Evolutionary conservation across 2,797 vertebrate species (phyloP).

Genomic region (Cephalopachus bancanus): DNA sequence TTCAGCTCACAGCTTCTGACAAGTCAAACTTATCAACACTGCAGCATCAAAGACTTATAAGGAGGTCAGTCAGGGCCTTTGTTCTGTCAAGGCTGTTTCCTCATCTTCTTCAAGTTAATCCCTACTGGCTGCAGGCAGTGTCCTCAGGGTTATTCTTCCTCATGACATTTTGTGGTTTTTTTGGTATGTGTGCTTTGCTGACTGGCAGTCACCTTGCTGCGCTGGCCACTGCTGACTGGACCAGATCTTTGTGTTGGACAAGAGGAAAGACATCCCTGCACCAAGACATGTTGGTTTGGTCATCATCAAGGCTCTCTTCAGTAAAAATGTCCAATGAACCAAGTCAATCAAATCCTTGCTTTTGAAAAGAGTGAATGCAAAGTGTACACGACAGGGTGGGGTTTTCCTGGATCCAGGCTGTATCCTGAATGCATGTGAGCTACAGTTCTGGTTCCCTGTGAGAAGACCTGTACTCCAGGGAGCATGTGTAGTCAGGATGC

Average conservation of each 20-base stretch:
- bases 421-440: not conserved
- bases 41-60: not conserved
- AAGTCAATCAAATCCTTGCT: not conserved
- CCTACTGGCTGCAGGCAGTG: not conserved
- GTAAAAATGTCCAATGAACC: not conserved
- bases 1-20: not conserved
- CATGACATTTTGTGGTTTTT: not conserved
- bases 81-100: conserved; percentile 34
- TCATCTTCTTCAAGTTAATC: not conserved
- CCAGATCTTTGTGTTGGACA: not conserved
- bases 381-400: not conserved
- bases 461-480: not conserved
- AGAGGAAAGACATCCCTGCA: not conserved
- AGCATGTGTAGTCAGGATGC: not conserved
- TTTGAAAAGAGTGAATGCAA: not conserved
- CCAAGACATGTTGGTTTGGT: not conserved
- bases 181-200: not conserved
- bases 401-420: not conserved
- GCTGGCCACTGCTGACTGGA: not conserved
- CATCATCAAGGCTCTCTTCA: not conserved
- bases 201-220: not conserved
- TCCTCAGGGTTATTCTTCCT: not conserved
- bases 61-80: conserved; percentile 44
- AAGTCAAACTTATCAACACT: not conserved
- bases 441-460: not conserved